These are phyloP conservation scores for Puntigrus tetrazona DNA, from an alignment of 2,113 vertebrate species.

Conservation along the genomic window DNA sequence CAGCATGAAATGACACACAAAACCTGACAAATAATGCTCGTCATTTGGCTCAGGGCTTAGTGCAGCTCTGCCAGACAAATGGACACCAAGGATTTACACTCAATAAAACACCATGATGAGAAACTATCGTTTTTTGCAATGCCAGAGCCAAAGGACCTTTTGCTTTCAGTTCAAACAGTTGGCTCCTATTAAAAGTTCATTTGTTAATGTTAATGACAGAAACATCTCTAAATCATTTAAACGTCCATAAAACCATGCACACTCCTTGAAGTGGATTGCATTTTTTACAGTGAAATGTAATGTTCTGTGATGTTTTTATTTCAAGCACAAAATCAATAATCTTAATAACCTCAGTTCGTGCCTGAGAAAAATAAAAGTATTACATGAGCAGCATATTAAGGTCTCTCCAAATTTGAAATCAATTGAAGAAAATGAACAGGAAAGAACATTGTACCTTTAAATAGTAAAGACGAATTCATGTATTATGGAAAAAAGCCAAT, in stretches of 20 bases:
- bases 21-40: slow-evolving; percentile 32
- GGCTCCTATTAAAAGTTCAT: background rate
- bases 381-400: background rate
- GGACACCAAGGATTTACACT: slow-evolving; percentile 34
- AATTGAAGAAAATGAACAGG: background rate
- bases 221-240: slow-evolving; percentile 3
- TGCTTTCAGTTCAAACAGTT: slow-evolving; percentile 3
- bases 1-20: slow-evolving; percentile 60
- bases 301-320: background rate
- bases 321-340: background rate
- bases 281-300: background rate
- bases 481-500: background rate
- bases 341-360: background rate
- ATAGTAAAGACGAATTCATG: background rate
- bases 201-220: slow-evolving; percentile 3
- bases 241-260: background rate
- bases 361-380: background rate
- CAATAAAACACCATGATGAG: slow-evolving; percentile 33
- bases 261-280: background rate
- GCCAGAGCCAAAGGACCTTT: slow-evolving; percentile 23
- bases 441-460: background rate
- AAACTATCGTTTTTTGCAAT: background rate
- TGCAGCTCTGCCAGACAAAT: slow-evolving; percentile 29
- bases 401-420: background rate
- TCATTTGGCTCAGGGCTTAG: slow-evolving; percentile 22